A percentile compares a stretch with the other conserved stretches of the same genome.
phyloP scores from a whole-genome alignment of 2,113 vertebrate genomes.

The Scomber japonicus region DNA sequence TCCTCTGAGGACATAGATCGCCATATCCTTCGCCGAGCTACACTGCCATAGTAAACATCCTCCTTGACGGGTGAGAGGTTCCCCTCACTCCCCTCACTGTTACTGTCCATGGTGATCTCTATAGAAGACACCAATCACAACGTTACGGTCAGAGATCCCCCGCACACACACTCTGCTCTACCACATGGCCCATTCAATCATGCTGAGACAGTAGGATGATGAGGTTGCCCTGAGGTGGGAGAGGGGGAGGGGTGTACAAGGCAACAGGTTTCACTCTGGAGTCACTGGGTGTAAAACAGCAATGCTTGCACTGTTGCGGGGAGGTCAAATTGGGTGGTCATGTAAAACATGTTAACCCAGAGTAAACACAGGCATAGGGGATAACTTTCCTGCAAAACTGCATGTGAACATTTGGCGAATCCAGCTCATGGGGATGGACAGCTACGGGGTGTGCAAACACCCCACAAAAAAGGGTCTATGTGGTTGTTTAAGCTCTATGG shows the following conservation, averaged over 20 bases:
- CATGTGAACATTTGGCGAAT: slow-evolving; percentile 67
- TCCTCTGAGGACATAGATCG: slow-evolving; percentile 88
- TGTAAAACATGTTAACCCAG: slow-evolving; percentile 62
- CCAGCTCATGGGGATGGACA: slow-evolving; percentile 70
- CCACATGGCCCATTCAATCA: slow-evolving; percentile 76
- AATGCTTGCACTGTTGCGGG: slow-evolving; percentile 76
- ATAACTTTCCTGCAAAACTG: slow-evolving; percentile 67
- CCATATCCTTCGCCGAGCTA: slow-evolving; percentile 89
- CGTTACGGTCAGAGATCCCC: slow-evolving; percentile 80
- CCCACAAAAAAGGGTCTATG: slow-evolving; percentile 56
- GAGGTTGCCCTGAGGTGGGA: slow-evolving; percentile 63
- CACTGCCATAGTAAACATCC: slow-evolving; percentile 92
- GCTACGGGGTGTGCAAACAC: slow-evolving; percentile 60
- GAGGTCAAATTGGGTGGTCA: slow-evolving; percentile 49
- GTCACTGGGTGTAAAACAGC: slow-evolving; percentile 85
- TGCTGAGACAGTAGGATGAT: slow-evolving; percentile 76
- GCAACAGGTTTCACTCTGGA: slow-evolving; percentile 75
- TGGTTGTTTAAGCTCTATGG: slow-evolving; percentile 72
- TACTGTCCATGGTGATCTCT: slow-evolving; percentile 96
- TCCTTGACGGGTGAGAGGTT: slow-evolving; percentile 91
- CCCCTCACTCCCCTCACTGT: slow-evolving; percentile 95
- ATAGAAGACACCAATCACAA: slow-evolving; percentile 89
- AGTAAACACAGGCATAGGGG: slow-evolving; percentile 52
- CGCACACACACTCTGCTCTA: slow-evolving; percentile 68
- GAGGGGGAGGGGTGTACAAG: slow-evolving; percentile 44